Conservation (phyloP, 2,113 vertebrate genomes). For the Scalopus aquaticus region DNA sequence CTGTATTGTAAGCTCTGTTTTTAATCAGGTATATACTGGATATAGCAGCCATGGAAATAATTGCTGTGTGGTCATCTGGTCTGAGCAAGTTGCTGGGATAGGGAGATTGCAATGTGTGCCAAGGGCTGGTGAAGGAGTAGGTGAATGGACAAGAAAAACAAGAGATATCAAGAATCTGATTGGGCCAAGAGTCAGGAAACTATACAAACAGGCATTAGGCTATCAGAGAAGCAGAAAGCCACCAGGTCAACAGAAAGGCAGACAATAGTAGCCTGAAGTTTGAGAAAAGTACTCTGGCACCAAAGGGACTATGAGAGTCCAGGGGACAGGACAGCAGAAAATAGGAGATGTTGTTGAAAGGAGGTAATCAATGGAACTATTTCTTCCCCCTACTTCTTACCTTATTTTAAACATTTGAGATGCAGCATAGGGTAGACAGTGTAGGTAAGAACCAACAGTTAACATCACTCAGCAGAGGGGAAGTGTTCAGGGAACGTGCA, state of each 20-base stretch:
- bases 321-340: not conserved
- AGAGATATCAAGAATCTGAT: conserved; percentile 50
- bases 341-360: not conserved
- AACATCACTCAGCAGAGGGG: not conserved
- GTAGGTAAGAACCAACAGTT: not conserved
- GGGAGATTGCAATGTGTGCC: conserved; percentile 44
- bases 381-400: not conserved
- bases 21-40: not conserved
- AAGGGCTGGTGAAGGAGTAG: conserved; percentile 51
- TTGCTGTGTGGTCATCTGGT: not conserved
- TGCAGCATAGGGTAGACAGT: not conserved
- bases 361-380: not conserved
- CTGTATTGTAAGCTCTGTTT: conserved; percentile 14
- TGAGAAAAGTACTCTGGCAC: conserved; percentile 34
- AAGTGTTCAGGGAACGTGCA: conserved; percentile 1
- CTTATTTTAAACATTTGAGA: not conserved
- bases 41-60: not conserved
- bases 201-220: conserved; percentile 47
- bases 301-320: not conserved
- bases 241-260: conserved; percentile 48
- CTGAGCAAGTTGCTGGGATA: not conserved
- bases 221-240: conserved; percentile 26
- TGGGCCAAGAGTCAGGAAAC: conserved; percentile 59
- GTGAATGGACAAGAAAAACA: conserved; percentile 31
- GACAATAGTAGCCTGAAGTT: conserved; percentile 27